Conservation (phyloP, 2,888 invertebrate genomes). For the Thecocarcelia acutangulata region DNA sequence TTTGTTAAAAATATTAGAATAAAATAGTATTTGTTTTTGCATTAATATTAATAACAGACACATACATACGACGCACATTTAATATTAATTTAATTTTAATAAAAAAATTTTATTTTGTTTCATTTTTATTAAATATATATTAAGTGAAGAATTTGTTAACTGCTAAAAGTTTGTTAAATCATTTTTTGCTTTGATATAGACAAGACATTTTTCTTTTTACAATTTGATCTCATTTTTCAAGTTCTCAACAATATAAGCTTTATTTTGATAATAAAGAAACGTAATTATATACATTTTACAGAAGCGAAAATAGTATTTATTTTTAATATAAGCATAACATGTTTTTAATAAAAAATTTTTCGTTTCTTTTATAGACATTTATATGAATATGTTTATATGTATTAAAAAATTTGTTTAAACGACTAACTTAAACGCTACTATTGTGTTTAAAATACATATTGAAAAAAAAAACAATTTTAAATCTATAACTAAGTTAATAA, state of each 20-base stretch:
- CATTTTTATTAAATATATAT: slow-evolving; percentile 1
- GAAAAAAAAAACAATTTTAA: background rate
- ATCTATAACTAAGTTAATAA: no score
- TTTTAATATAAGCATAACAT: background rate
- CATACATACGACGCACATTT: slow-evolving; percentile 56
- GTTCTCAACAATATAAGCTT: slow-evolving; percentile 39
- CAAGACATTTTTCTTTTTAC: background rate
- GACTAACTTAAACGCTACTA: slow-evolving; percentile 54
- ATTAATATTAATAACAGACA: slow-evolving; percentile 55
- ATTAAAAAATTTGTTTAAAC: slow-evolving; percentile 61
- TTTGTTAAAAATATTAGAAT: slow-evolving; percentile 62
- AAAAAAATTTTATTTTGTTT: slow-evolving; percentile 52
- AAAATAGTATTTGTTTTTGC: slow-evolving; percentile 44
- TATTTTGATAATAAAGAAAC: slow-evolving; percentile 39
- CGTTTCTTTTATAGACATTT: slow-evolving; percentile 56
- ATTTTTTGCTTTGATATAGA: background rate
- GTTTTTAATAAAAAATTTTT: slow-evolving; percentile 9
- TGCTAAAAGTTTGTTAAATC: slow-evolving; percentile 57
- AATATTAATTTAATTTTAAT: slow-evolving; percentile 42
- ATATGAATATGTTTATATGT: slow-evolving; percentile 53
- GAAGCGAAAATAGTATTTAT: background rate
- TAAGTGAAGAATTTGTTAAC: slow-evolving; percentile 55
- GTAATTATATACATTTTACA: background rate
- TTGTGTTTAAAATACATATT: slow-evolving; percentile 44
- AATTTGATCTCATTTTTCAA: background rate